A percentile compares a stretch with the other conserved stretches of the same genome.
Conservation (phyloP, 2,888 invertebrate genomes). For the Lomographa bimaculata region DNA sequence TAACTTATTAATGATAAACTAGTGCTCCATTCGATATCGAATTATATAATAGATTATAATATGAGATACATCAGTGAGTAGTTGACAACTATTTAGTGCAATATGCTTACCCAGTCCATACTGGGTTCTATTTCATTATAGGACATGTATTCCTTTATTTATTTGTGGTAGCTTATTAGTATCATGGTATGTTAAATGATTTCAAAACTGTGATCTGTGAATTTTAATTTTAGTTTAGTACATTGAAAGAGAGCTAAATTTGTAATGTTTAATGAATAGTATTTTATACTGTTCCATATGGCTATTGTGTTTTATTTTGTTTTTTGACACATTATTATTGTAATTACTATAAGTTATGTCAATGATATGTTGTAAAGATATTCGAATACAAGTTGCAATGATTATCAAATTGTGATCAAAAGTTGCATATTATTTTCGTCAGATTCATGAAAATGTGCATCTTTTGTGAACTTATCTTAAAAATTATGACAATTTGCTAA, state of each 20-base stretch:
- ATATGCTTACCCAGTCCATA: slow-evolving; percentile 41
- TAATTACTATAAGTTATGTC: too few species aligned
- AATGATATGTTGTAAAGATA: too few species aligned
- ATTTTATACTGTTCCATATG: too few species aligned
- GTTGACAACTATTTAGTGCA: slow-evolving; percentile 39
- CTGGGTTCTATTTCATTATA: slow-evolving; percentile 26
- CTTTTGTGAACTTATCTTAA: slow-evolving; percentile 38
- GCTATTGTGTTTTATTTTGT: too few species aligned
- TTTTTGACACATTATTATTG: too few species aligned
- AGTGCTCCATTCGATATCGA: slow-evolving; percentile 21
- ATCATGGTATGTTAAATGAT: slow-evolving; percentile 2
- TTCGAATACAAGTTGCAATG: too few species aligned
- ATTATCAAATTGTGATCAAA: slow-evolving; percentile 30
- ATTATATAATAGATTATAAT: slow-evolving; percentile 23
- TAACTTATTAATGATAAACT: slow-evolving; percentile 27
- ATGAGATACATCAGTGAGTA: slow-evolving; percentile 35
- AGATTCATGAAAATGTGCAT: slow-evolving; percentile 57
- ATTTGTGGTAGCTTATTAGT: slow-evolving; percentile 32
- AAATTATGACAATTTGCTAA: too few species aligned
- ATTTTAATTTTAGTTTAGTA: slow-evolving; percentile 15
- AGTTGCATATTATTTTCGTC: slow-evolving; percentile 62
- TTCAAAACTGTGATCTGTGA: slow-evolving; percentile 18
- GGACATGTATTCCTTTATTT: slow-evolving; percentile 39
- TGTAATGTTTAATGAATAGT: too few species aligned
- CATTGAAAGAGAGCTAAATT: slow-evolving; percentile 11